Base-by-base conservation (phyloP, 2,888 invertebrate genomes). In the Dynastes grantii region DNA sequence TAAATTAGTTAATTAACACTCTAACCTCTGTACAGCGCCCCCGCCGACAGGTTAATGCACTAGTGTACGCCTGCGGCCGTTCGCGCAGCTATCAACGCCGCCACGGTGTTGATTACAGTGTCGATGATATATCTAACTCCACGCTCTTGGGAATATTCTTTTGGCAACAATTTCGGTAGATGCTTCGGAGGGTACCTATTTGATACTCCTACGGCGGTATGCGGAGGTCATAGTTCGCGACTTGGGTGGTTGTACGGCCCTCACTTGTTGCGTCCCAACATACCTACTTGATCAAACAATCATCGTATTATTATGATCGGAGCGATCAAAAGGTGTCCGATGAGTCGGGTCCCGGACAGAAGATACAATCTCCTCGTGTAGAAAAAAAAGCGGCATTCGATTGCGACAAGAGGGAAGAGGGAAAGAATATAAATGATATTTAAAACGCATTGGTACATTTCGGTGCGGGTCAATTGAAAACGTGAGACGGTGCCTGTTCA, bases 1-100 rank as follows among this genome's bases (percentile, higher is more conserved):
- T 86, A 86, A 85, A 86, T 86, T 85, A 85, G 86, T 85, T 86
- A 85, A 86, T 86, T 86, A 86, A 85, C 86, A 85, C 85, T 81
- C 81, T 85, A 85, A 85, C 86, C 86, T 85, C 82, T 84, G 79
- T 79, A 80, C 81, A 82, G 84, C 82, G 83, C 85, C 85, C 84
- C 85, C 82, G 82, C 83, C 81, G 84, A 81, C 83, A 84, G 85
- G 85, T 84, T 85, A 86, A 86, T 85, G 85, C 82, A 84, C 84
- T 82, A 68, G 37, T 22, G 73, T 45, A 64, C 75, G 68, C 75
- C 75, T 78, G 58, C 76, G 68, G 76, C 58, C n/a, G 67, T 55
- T 65, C 68, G 40, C 68, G 71, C 61, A 63, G 61, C 61, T 63
- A 75, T 75, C 61, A 75, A 61, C 73, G 22, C 61, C 73, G 55